These are phyloP conservation scores for Heliopora coerulea DNA, from an alignment of 92 coral and sea anemone species.

Conservation along the genomic window DNA sequence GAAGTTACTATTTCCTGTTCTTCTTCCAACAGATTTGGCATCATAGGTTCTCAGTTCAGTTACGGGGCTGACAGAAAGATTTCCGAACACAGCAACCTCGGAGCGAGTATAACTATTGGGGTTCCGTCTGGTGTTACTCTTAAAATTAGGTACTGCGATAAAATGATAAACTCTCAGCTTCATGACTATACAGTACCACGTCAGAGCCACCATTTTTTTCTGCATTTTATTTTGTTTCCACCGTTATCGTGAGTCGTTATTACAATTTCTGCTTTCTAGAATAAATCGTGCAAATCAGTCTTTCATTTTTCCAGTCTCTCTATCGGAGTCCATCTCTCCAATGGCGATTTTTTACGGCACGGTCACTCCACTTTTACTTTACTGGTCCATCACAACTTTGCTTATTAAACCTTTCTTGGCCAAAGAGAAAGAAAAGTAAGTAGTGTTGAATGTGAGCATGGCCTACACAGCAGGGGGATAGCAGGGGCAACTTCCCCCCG, in stretches of 20 bases:
- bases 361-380: slow-evolving; percentile 70
- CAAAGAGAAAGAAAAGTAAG: slow-evolving; percentile 85
- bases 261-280: slow-evolving; percentile 55
- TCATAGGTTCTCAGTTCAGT: slow-evolving; percentile 70
- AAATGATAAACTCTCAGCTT: too few relatives aligned
- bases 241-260: too few relatives aligned
- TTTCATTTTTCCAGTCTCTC: slow-evolving; percentile 74
- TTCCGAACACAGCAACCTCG: slow-evolving; percentile 82
- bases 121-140: slow-evolving; percentile 70
- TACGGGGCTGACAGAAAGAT: slow-evolving; percentile 83
- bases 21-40: slow-evolving; percentile 57
- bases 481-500: too few relatives aligned
- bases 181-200: too few relatives aligned
- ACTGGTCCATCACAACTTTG: slow-evolving; percentile 70
- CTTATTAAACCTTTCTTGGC: slow-evolving; percentile 79
- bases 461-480: too few relatives aligned
- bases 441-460: background rate
- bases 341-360: slow-evolving; percentile 94
- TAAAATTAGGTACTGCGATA: slow-evolving; percentile 70
- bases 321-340: slow-evolving; percentile 79
- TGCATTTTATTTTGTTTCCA: too few relatives aligned
- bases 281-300: slow-evolving; percentile 84
- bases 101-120: slow-evolving; percentile 74
- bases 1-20: background rate
- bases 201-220: too few relatives aligned